Evolutionary conservation across 2,888 invertebrate species (phyloP).

Genomic region (Microctonus aethiopoides): DNA sequence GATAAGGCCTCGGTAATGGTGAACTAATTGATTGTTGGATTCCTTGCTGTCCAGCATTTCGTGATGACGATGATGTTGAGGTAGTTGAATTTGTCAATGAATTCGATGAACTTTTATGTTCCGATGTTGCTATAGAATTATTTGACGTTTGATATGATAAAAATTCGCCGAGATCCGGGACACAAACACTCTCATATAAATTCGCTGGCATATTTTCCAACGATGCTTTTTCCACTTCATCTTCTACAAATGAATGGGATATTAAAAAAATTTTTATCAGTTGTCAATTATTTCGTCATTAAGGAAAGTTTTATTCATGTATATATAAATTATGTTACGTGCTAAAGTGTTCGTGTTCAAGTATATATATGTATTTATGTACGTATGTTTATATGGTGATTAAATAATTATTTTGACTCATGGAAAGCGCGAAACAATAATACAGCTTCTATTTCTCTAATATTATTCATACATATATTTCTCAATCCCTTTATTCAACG

Average conservation of each 20-base stretch:
- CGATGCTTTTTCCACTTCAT: constrained; percentile 81
- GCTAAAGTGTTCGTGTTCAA: constrained; percentile 31
- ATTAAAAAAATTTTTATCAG: not conserved
- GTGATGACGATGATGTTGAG: constrained; percentile 49
- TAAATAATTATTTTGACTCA: constrained; percentile 25
- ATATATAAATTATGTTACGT: too few relatives aligned
- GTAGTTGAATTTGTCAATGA: constrained; percentile 62
- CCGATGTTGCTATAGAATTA: constrained; percentile 44
- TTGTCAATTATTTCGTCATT: not conserved
- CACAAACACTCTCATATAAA: constrained; percentile 85
- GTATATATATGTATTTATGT: constrained; percentile 28
- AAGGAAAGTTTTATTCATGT: constrained; percentile 18
- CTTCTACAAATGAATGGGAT: constrained; percentile 70
- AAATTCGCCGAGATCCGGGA: constrained; percentile 80
- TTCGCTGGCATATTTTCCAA: constrained; percentile 79
- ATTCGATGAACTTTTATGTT: constrained; percentile 53
- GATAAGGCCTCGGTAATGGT: constrained; percentile 56
- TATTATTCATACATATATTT: constrained; percentile 14
- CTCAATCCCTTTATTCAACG: not conserved
- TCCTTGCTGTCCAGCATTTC: constrained; percentile 37
- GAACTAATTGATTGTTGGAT: constrained; percentile 35
- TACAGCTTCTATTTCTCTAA: constrained; percentile 35
- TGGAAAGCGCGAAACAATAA: constrained; percentile 35
- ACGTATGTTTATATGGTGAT: constrained; percentile 27
- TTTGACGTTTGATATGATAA: constrained; percentile 68